phyloP scores from a whole-genome alignment of 2,888 invertebrate genomes.

The Anaspis maculata region DNA sequence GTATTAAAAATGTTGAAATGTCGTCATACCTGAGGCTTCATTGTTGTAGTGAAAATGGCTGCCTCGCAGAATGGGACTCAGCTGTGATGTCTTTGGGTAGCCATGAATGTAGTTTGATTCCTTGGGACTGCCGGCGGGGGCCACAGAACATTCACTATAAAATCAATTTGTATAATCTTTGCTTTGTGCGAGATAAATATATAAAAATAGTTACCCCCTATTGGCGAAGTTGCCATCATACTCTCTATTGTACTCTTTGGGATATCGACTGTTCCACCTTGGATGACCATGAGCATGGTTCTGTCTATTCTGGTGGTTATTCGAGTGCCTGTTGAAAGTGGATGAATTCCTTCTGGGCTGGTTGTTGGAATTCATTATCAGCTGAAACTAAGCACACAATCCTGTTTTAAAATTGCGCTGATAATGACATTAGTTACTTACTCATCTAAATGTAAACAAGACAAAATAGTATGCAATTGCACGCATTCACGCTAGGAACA shows the following conservation, averaged over 20 bases:
- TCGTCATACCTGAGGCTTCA: slow-evolving; percentile 37
- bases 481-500: too few relatives aligned
- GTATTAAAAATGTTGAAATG: too few relatives aligned
- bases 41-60: slow-evolving; percentile 36
- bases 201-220: slow-evolving; percentile 32
- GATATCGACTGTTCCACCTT: slow-evolving; percentile 39
- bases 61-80: slow-evolving; percentile 37
- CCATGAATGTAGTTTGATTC: slow-evolving; percentile 38
- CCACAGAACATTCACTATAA: slow-evolving; percentile 37
- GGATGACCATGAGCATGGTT: slow-evolving; percentile 38
- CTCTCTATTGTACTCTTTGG: slow-evolving; percentile 40
- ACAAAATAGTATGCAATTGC: too few relatives aligned
- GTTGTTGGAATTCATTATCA: slow-evolving; percentile 40
- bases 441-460: too few relatives aligned
- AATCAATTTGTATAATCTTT: background rate
- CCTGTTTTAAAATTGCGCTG: too few relatives aligned
- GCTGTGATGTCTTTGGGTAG: slow-evolving; percentile 39
- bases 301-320: slow-evolving; percentile 36
- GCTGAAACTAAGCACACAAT: too few relatives aligned
- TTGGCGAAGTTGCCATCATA: slow-evolving; percentile 39
- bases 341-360: slow-evolving; percentile 38
- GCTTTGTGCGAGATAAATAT: background rate
- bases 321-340: slow-evolving; percentile 38
- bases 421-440: too few relatives aligned
- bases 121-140: slow-evolving; percentile 37